Percentiles rank a stretch among this genome's conserved stretches.
These are phyloP conservation scores for Atlantisia rogersi DNA, from an alignment of 2,113 vertebrate species.

Conservation along the genomic window DNA sequence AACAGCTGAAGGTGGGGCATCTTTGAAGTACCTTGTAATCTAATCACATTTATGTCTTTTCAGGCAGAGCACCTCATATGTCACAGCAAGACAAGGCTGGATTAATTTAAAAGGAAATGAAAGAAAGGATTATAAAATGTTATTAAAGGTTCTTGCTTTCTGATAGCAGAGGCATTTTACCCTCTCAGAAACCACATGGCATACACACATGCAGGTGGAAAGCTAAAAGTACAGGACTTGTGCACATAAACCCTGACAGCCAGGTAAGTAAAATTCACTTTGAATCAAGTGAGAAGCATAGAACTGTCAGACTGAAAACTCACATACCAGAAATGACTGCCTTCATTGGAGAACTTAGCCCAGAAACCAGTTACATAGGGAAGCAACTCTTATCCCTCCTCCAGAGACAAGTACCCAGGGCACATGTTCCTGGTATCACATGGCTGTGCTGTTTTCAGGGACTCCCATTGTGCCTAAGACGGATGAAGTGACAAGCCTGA, in stretches of 20 bases:
- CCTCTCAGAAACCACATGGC: not conserved
- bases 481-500: not conserved
- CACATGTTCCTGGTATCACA: not conserved
- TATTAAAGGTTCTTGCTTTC: conserved; percentile 12
- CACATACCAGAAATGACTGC: not conserved
- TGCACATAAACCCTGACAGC: not conserved
- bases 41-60: not conserved
- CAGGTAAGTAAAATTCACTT: not conserved
- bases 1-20: not conserved
- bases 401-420: not conserved
- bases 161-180: not conserved
- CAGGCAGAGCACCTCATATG: not conserved
- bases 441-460: not conserved
- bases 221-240: not conserved
- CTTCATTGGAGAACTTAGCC: not conserved
- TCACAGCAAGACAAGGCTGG: not conserved
- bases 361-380: not conserved
- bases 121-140: not conserved
- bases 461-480: not conserved
- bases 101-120: conserved; percentile 18
- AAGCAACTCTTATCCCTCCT: not conserved
- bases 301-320: not conserved
- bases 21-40: not conserved
- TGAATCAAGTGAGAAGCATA: not conserved
- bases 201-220: not conserved